Evolutionary conservation across 2,113 vertebrate genomes (phyloP), one percentile per base, ranked within the genome.

Genomic region (Ceratotherium simum): DNA sequence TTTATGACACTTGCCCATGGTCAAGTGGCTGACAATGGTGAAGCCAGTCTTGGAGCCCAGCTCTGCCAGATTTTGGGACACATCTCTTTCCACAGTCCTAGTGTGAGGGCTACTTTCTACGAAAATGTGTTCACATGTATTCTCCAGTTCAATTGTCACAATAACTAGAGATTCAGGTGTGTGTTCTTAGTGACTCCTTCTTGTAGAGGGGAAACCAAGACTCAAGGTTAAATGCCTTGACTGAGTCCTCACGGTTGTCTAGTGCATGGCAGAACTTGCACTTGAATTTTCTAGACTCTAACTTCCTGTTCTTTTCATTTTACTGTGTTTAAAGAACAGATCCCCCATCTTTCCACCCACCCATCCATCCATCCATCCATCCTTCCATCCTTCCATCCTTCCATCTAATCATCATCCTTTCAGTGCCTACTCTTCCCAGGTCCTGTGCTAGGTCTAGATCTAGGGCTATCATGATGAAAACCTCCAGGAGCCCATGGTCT

Each of bases 201-300:
- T 91, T 81, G 29, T 16, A 87, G 17, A 67, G n/a, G 8, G 51
- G 0, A 64, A 88, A 51, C 65, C 18, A 51, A 81, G 29, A 58
- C 56, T 64, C 39, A 36, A 27, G 33, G 27, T 69, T 86, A 82
- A 91, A 39, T 46, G 54, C 33, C 17, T 83, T 75, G 18, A 62
- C 23, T 36, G 48, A 91, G 67, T 69, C n/a, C 16, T 73, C 36
- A 58, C 11, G 60, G 20, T 20, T 82, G 11, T 78, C 46, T 33
- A 62, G 62, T 51, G 54, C 9, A 8, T 36, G 48, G 25, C 21
- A 78, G 67, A 62, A 72, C 14, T 72, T 91, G 51, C 17, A 75
- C 31, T 67, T 97, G 65, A 51, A 69, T 78, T 93, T 86, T 84
- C 20, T 83, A 90, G 72, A 72, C 60, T 83, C 39, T 58, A 36